Percentiles rank a stretch among this genome's conserved stretches.
phyloP scores from a whole-genome alignment of 2,888 invertebrate species.

The Noctua pronuba region DNA sequence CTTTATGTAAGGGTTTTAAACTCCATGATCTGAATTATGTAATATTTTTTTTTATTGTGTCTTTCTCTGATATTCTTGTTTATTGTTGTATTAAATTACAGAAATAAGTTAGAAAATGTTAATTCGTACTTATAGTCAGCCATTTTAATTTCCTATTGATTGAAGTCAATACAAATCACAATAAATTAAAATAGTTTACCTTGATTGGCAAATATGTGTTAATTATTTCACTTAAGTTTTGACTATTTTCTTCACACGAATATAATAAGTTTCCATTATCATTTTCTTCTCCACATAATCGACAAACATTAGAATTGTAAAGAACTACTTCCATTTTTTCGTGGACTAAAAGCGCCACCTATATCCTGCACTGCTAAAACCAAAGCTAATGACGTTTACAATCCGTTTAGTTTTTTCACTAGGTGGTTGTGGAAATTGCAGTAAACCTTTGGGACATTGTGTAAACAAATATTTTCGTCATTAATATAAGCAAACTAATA shows the following conservation, averaged over 20 bases:
- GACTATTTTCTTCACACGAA: slow-evolving; percentile 89
- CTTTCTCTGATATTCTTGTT: background rate
- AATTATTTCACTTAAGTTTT: slow-evolving; percentile 92
- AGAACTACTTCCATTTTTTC: slow-evolving; percentile 88
- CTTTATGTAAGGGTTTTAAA: slow-evolving; percentile 12
- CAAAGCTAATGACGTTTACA: slow-evolving; percentile 35
- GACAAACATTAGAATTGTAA: slow-evolving; percentile 93
- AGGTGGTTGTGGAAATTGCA: rapidly evolving
- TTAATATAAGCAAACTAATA: background rate
- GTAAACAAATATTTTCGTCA: background rate
- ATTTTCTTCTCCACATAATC: slow-evolving; percentile 94
- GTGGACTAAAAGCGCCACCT: slow-evolving; percentile 81
- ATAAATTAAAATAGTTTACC: slow-evolving; percentile 87
- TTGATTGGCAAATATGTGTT: slow-evolving; percentile 94
- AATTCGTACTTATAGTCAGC: slow-evolving; percentile 72
- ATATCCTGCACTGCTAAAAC: slow-evolving; percentile 75
- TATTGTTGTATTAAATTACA: slow-evolving; percentile 3
- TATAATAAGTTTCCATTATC: slow-evolving; percentile 92
- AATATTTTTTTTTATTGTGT: slow-evolving; percentile 6
- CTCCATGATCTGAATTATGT: slow-evolving; percentile 15
- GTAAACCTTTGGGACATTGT: background rate
- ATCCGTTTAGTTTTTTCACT: slow-evolving; percentile 41
- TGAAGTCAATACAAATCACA: slow-evolving; percentile 88
- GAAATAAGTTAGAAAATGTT: slow-evolving; percentile 62
- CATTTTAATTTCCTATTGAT: slow-evolving; percentile 78